A percentile compares a stretch with the other conserved stretches of the same genome.
Evolutionary conservation across 2,113 vertebrate species (phyloP).

Genomic region (Diadophis punctatus): DNA sequence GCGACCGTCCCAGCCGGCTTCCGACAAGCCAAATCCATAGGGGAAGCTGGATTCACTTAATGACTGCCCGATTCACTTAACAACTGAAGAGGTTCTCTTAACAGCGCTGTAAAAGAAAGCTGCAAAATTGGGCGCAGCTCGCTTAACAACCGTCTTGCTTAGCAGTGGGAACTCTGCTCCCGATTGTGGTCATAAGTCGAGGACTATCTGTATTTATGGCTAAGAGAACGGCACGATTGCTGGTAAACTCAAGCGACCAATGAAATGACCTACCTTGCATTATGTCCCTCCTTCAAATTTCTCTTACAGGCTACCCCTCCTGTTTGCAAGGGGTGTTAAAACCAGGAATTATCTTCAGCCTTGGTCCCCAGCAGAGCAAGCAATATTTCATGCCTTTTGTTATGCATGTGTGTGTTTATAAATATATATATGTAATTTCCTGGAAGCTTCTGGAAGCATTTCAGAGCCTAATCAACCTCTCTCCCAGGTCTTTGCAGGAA

Average conservation of each 20-base stretch:
- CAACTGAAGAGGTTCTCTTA: neutral
- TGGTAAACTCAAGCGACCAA: too few species aligned
- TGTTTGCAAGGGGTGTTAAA: neutral
- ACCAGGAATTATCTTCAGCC: neutral
- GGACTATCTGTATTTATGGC: neutral
- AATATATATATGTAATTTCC: neutral
- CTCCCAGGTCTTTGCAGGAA: too few species aligned
- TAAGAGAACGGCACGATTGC: neutral
- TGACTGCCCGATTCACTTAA: neutral
- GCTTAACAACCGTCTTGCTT: too few species aligned
- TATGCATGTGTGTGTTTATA: neutral
- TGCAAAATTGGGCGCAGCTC: neutral
- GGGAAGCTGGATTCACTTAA: neutral
- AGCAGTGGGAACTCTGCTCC: too few species aligned
- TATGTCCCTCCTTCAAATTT: neutral
- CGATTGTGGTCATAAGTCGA: too few species aligned
- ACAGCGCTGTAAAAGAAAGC: too few species aligned
- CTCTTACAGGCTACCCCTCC: neutral
- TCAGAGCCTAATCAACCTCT: neutral
- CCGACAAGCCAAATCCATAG: too few species aligned
- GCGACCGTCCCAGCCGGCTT: neutral
- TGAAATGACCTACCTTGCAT: neutral
- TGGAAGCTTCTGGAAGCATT: neutral
- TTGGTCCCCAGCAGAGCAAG: neutral
- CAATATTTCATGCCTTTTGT: neutral